Evolutionary conservation across 2,888 invertebrate species (phyloP).

Genomic region (Schizaphis graminum): DNA sequence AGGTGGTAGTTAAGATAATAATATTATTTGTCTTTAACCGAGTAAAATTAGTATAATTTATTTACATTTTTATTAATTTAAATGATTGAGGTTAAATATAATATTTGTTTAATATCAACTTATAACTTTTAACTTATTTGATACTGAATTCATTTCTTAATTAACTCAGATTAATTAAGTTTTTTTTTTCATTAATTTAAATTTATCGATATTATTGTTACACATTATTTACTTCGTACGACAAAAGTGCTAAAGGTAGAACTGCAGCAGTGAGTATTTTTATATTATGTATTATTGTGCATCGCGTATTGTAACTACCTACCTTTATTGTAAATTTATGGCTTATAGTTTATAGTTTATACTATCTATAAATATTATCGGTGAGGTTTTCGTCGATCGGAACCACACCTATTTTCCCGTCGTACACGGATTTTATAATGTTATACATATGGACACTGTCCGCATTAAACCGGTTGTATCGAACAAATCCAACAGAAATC

Average conservation of each 20-base stretch:
- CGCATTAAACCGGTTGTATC: slow-evolving; percentile 40
- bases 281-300: background rate
- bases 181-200: background rate
- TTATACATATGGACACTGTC: background rate
- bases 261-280: background rate
- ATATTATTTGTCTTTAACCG: too few relatives aligned
- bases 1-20: too few relatives aligned
- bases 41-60: too few relatives aligned
- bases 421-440: background rate
- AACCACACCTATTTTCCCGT: slow-evolving; percentile 26
- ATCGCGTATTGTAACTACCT: background rate
- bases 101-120: too few relatives aligned
- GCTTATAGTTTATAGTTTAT: slow-evolving; percentile 6
- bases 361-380: slow-evolving; percentile 8
- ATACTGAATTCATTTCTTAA: background rate
- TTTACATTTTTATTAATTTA: too few relatives aligned
- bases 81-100: too few relatives aligned
- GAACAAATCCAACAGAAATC: slow-evolving; percentile 26
- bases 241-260: background rate
- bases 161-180: background rate
- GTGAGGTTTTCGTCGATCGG: slow-evolving; percentile 6
- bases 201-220: background rate
- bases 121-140: background rate
- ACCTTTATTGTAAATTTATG: background rate
- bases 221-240: background rate